Conservation (phyloP, 1,140 invertebrate species). For the Cotesia glomerata region DNA sequence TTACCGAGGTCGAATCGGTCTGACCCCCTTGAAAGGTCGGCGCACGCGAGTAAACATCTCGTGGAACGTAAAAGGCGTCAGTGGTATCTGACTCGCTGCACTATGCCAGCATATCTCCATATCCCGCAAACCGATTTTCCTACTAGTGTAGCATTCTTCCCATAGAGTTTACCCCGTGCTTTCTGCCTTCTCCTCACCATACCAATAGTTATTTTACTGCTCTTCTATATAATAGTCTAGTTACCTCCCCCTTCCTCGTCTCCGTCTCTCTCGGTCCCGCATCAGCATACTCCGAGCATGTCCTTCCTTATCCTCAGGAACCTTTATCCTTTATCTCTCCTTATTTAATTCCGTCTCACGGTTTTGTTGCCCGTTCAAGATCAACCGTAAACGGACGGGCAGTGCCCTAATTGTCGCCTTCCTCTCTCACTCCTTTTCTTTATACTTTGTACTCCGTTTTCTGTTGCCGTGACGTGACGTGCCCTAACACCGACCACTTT, state of each 20-base stretch:
- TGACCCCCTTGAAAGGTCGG: constrained; percentile 50
- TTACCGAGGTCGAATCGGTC: constrained; percentile 51
- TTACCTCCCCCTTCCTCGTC: neutral
- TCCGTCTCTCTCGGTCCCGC: neutral
- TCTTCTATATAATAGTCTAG: too few species aligned
- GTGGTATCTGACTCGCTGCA: neutral
- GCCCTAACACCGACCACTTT: constrained; percentile 10
- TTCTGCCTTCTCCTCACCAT: neutral
- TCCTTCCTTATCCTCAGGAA: neutral
- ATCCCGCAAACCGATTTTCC: neutral
- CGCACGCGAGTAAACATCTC: constrained; percentile 53
- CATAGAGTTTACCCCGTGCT: neutral
- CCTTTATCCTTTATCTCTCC: constrained; percentile 11
- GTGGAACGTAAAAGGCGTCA: neutral
- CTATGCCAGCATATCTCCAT: neutral
- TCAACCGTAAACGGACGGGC: constrained; percentile 31
- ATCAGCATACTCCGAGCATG: neutral
- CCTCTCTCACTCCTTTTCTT: constrained; percentile 23
- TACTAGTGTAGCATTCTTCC: neutral
- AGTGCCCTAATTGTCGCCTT: constrained; percentile 38
- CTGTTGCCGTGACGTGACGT: constrained; percentile 3
- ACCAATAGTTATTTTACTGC: too few species aligned
- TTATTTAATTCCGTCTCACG: too few species aligned
- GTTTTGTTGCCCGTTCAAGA: constrained; percentile 9
- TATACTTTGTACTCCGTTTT: neutral